Evolutionary conservation across 2,888 invertebrate genomes (phyloP).

Genomic region (Ophonus ardosiacus): DNA sequence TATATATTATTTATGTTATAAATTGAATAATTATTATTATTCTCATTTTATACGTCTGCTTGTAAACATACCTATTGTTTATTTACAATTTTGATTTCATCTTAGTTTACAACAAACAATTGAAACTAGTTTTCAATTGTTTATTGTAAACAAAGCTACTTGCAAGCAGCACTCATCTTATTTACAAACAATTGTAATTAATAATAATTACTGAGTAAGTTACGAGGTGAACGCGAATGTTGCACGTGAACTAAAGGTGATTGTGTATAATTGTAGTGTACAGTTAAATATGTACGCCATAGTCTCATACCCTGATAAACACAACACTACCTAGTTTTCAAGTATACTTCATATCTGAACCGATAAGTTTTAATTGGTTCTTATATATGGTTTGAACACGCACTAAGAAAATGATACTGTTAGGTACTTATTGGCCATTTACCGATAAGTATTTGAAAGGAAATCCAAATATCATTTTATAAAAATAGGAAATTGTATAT

Average conservation of each 20-base stretch:
- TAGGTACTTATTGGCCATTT: background rate
- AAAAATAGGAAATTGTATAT: background rate
- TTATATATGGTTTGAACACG: slow-evolving; percentile 24
- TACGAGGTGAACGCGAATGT: slow-evolving; percentile 22
- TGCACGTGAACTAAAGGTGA: slow-evolving; percentile 24
- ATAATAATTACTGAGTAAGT: slow-evolving; percentile 22
- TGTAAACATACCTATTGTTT: no score
- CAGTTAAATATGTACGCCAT: slow-evolving; percentile 31
- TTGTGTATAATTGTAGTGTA: slow-evolving; percentile 16
- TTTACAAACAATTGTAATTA: slow-evolving; percentile 37
- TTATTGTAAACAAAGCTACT: slow-evolving; percentile 7
- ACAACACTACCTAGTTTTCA: slow-evolving; percentile 6
- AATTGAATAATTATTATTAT: no score
- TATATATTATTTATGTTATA: no score
- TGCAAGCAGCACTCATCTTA: slow-evolving; percentile 5
- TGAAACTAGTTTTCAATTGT: background rate
- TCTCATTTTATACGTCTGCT: no score
- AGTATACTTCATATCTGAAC: slow-evolving; percentile 18
- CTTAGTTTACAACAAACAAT: no score
- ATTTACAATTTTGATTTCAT: no score
- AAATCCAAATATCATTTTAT: background rate
- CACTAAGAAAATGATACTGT: background rate
- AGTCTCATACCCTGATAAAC: slow-evolving; percentile 9
- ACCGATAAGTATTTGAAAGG: background rate
- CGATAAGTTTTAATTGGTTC: slow-evolving; percentile 31